Base-by-base conservation (phyloP, 1,140 invertebrate genomes). In the Penaeus indicus region DNA sequence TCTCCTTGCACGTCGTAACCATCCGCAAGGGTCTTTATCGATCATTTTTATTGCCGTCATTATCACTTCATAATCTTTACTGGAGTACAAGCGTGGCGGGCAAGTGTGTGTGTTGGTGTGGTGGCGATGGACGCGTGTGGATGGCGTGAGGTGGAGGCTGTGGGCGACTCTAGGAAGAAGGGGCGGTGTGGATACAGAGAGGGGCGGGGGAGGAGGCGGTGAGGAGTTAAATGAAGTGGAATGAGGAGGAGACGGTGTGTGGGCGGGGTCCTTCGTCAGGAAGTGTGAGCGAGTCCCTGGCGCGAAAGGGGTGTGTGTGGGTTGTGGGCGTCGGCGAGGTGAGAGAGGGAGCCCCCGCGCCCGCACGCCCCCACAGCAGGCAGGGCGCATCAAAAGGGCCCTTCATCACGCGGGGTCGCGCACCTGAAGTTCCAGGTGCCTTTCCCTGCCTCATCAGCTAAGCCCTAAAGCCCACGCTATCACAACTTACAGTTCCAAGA, bases 141-240 rank as follows among this genome's bases (percentile, higher is more conserved):
- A n/a, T 75, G 98, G 97, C 92, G 97, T 97, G 94, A 97, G 98
- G 90, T 97, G 97, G 81, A 60, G 75, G 92, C 97, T 97, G 92
- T 92, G 97, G 97, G 93, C 98, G 95, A 93, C 98, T 97, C 91
- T 98, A 96, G 92, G 97, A 97, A 80, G 77, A 92, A 96, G 96
- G 96, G 96, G 91, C 97, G 95, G 94, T 97, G 96, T 97, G 98
- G 95, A 99, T 99, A 93, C 38, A 42, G 99, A 99, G 91, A 98
- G 98, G 94, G 98, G 98, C 93, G 97, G 98, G 98, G 81, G 84
- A 61, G 78, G 85, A 80, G 79, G 85, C 69, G 63, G 54, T 54
- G 84, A 22, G 77, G n/a, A 25, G 78, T 69, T 25, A 67, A 42
- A 67, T 27, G n/a, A 67, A 38, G 27, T 32, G 63, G 82, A 67